Evolutionary conservation across 1,140 invertebrate species (phyloP), one percentile per base, ranked within the genome.

Genomic region (Nomia melanderi): DNA sequence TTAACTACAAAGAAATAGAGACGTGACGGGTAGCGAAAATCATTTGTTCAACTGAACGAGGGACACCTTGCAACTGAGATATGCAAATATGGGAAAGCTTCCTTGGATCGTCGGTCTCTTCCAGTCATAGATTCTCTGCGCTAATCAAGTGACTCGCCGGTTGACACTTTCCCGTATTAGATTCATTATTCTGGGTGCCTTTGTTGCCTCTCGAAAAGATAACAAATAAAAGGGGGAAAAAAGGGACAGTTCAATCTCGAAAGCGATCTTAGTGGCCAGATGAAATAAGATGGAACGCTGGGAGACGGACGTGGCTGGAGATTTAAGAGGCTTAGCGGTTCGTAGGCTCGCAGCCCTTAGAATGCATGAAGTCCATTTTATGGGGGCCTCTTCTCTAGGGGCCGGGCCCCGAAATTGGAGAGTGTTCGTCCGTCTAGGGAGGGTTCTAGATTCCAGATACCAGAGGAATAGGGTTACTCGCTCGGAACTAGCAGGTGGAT

Each of bases 371-470:
- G 62, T 69, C 74, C 57, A 33, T 82, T 84, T 85, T 76, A 85
- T 78, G 79, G 65, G 71, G 63, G 41, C 56, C 66, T 69, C 74
- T 82, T 83, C 33, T 75, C 82, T 84, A 84, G 70, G 70, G 74
- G 27, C 41, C 66, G 53, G 82, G 70, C 74, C 67, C 82, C 65
- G 54, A 84, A 84, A 84, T 79, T 84, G 79, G 82, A 84, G 69
- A 84, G 73, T 47, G 70, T 73, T 83, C 63, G 54, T 20, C 83
- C 57, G 71, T 80, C 63, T 74, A 83, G 73, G 76, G 72, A 82
- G 72, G 71, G 75, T 78, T 78, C 85, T 82, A 86, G 85, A 88
- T 88, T 83, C 72, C 41, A 86, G 85, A 88, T 88, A 87, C 66
- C 75, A 47, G 41, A 77, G 82, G 82, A 84, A 86, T 87, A 86